Conservation (phyloP, 2,888 invertebrate species). For the Pachliopta kotzebuea region DNA sequence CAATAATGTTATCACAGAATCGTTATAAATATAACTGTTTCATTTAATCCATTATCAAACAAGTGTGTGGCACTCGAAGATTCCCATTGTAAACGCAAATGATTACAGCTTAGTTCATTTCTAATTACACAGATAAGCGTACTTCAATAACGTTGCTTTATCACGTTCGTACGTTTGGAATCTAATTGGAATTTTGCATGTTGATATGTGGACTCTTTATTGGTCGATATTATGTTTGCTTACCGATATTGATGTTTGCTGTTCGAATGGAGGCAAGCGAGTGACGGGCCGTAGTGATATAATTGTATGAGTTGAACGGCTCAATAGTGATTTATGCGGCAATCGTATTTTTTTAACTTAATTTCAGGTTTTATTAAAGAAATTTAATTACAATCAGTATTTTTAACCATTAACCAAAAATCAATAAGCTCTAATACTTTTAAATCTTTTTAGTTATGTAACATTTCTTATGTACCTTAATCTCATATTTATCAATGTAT, state of each 20-base stretch:
- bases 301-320: conserved; percentile 20
- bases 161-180: conserved; percentile 76
- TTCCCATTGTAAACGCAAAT: conserved; percentile 75
- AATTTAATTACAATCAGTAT: too few relatives aligned
- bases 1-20: conserved; percentile 34
- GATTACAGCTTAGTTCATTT: conserved; percentile 76
- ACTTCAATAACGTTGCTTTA: conserved; percentile 77
- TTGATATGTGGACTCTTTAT: conserved; percentile 77
- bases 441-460: too few relatives aligned
- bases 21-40: conserved; percentile 32
- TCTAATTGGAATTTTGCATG: conserved; percentile 80
- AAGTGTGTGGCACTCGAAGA: conserved; percentile 61
- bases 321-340: conserved; percentile 20
- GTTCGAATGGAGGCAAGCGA: conserved; percentile 61
- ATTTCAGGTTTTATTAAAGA: too few relatives aligned
- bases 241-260: conserved; percentile 73
- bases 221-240: conserved; percentile 77
- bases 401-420: too few relatives aligned
- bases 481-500: too few relatives aligned
- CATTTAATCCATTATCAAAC: conserved; percentile 54
- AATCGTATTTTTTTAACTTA: conserved; percentile 2
- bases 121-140: conserved; percentile 77
- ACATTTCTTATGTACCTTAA: too few relatives aligned
- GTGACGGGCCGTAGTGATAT: conserved; percentile 23
- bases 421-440: too few relatives aligned